phyloP scores from a whole-genome alignment of 1,140 invertebrate species.

The Drosophila malerkotliana region DNA sequence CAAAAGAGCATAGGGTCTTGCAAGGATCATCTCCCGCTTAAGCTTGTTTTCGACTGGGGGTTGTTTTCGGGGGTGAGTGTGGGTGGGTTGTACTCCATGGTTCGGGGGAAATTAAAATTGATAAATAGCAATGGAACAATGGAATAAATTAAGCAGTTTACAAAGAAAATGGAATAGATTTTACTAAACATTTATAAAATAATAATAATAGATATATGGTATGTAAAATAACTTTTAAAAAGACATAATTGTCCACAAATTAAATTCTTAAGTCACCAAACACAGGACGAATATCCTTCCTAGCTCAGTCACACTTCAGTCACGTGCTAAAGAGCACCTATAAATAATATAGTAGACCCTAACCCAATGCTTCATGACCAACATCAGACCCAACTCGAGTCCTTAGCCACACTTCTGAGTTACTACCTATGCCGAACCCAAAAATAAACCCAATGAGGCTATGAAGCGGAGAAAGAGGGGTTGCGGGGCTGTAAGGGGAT shows the following conservation, averaged over 20 bases:
- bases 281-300: not conserved
- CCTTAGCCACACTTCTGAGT: conserved; percentile 15
- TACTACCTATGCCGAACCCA: conserved; percentile 39
- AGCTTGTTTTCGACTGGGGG: conserved; percentile 15
- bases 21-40: conserved; percentile 35
- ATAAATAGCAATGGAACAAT: conserved; percentile 13
- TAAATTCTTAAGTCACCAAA: conserved; percentile 7
- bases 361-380: conserved; percentile 43
- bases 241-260: no score
- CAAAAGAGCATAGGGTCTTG: conserved; percentile 54
- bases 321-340: conserved; percentile 63
- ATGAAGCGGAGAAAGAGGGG: conserved; percentile 9
- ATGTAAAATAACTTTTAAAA: no score
- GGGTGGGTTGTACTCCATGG: conserved; percentile 32
- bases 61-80: conserved; percentile 21
- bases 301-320: conserved; percentile 59
- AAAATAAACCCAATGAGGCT: conserved; percentile 21
- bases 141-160: not conserved
- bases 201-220: no score
- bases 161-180: no score
- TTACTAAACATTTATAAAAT: not conserved
- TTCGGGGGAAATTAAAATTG: not conserved
- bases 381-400: conserved; percentile 32
- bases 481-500: conserved; percentile 19
- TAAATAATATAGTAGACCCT: conserved; percentile 35